phyloP scores from a whole-genome alignment of 2,888 invertebrate species.

The Teleogryllus oceanicus region DNA sequence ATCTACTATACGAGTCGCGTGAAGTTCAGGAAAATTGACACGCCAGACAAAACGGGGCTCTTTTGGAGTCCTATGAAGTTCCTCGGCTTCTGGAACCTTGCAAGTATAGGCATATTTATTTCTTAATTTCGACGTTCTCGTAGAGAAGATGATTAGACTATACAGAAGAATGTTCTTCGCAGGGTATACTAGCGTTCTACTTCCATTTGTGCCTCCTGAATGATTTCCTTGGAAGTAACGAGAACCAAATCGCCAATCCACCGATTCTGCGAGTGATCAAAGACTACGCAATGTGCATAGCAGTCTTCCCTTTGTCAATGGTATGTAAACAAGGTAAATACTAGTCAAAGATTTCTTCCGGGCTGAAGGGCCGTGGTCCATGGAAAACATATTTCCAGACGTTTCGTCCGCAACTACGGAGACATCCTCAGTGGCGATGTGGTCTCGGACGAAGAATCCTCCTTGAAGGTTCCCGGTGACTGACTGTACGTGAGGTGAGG shows the following conservation, averaged over 20 bases:
- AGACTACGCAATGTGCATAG: conserved; percentile 63
- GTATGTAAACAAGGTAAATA: conserved; percentile 43
- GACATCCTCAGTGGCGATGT: no score
- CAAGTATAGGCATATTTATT: no score
- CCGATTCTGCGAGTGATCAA: conserved; percentile 66
- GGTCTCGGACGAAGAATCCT: no score
- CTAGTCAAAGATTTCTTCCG: no score
- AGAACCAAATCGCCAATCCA: conserved; percentile 59
- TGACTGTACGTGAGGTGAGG: no score
- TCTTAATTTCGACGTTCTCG: no score
- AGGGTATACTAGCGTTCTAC: conserved; percentile 76
- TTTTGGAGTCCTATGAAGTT: conserved; percentile 55
- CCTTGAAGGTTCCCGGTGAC: no score
- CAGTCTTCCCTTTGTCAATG: conserved; percentile 76
- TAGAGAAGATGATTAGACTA: no score
- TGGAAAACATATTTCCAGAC: no score
- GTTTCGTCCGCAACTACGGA: no score
- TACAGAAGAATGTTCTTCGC: conserved; percentile 46
- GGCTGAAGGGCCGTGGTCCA: no score
- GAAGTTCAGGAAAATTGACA: conserved; percentile 72
- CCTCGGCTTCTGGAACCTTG: no score
- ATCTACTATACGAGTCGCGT: conserved; percentile 67
- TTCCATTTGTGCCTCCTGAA: conserved; percentile 72
- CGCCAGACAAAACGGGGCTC: conserved; percentile 78
- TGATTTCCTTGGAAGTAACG: conserved; percentile 72